A percentile compares a stretch with the other conserved stretches of the same genome.
Conservation (phyloP, 2,888 invertebrate genomes). For the Heliconius hortense region DNA sequence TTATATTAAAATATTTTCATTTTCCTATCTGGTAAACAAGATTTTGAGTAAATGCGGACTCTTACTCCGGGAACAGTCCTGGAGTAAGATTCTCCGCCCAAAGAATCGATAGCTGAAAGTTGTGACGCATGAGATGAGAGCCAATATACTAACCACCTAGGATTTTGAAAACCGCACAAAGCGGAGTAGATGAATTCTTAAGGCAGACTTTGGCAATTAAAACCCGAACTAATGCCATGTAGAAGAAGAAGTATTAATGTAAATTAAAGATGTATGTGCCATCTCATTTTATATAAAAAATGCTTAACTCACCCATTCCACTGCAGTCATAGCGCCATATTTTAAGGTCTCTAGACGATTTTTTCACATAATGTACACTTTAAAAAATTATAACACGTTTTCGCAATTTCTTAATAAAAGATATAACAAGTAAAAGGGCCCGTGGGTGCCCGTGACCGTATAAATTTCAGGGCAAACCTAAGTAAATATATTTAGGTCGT, state of each 20-base stretch:
- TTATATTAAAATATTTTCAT: not conserved
- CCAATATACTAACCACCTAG: too few species aligned
- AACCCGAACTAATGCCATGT: too few species aligned
- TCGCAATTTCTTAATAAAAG: slow-evolving; percentile 16
- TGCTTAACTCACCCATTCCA: not conserved
- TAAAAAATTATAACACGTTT: slow-evolving; percentile 16
- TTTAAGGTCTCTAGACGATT: not conserved
- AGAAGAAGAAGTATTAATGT: too few species aligned
- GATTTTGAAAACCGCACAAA: too few species aligned
- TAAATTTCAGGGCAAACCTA: slow-evolving; percentile 9
- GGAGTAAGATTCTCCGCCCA: too few species aligned
- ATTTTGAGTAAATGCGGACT: too few species aligned
- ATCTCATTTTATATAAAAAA: not conserved
- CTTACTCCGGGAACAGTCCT: too few species aligned
- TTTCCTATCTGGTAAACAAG: not conserved
- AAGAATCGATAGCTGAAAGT: too few species aligned
- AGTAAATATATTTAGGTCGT: slow-evolving; percentile 21
- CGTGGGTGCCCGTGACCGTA: not conserved
- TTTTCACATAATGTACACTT: slow-evolving; percentile 1
- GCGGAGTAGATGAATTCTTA: too few species aligned
- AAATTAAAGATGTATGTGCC: too few species aligned
- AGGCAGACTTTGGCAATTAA: too few species aligned
- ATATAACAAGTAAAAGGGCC: slow-evolving; percentile 8
- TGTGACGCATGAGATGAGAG: too few species aligned
- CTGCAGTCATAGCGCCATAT: not conserved